A percentile compares a stretch with the other conserved stretches of the same genome.
Conservation (phyloP, 2,113 vertebrate genomes). For the Chroicocephalus ridibundus region DNA sequence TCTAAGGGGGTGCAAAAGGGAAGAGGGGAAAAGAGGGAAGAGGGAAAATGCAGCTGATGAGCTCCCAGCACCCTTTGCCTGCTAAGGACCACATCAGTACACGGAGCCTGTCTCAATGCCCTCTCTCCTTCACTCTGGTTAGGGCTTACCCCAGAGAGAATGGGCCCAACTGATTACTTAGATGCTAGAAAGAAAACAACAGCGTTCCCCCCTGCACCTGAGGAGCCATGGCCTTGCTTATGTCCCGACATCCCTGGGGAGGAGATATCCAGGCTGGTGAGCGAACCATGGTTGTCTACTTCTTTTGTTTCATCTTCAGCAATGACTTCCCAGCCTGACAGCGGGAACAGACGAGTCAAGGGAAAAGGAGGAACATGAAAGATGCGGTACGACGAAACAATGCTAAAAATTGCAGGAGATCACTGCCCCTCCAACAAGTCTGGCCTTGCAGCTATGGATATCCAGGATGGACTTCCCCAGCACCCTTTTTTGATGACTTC, state of each 20-base stretch:
- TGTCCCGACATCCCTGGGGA: constrained; percentile 80
- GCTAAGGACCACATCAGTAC: not conserved
- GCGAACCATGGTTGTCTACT: constrained; percentile 81
- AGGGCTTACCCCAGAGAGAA: not conserved
- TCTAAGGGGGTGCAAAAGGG: constrained; percentile 37
- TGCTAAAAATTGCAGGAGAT: not conserved
- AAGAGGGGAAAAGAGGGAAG: not conserved
- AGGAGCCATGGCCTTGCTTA: constrained; percentile 79
- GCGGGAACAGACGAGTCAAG: constrained; percentile 68
- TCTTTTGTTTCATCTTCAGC: constrained; percentile 90
- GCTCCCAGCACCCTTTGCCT: not conserved
- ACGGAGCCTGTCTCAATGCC: not conserved
- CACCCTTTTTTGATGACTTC: not conserved
- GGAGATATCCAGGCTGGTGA: constrained; percentile 80
- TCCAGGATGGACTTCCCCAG: not conserved
- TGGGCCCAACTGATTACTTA: not conserved
- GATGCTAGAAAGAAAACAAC: not conserved
- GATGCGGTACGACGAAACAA: not conserved
- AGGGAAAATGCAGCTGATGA: not conserved
- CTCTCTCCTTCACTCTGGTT: not conserved
- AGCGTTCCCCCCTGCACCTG: constrained; percentile 72
- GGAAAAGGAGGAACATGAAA: constrained; percentile 37
- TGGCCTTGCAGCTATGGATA: not conserved
- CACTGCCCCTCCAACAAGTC: not conserved
- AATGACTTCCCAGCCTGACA: constrained; percentile 91